phyloP scores from a whole-genome alignment of 2,888 invertebrate genomes.

The Patella ulyssiponensis region DNA sequence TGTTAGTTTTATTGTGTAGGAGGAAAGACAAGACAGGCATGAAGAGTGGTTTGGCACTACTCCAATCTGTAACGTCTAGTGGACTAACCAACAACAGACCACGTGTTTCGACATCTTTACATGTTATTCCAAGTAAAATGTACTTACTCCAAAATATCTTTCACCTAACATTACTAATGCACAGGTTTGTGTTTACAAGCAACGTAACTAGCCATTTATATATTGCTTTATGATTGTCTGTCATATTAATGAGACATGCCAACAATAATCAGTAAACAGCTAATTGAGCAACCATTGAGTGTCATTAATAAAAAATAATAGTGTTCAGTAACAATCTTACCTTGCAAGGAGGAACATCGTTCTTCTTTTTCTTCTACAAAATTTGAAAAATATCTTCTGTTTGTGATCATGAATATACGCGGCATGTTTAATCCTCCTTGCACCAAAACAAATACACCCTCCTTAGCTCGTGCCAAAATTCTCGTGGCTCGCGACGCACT shows the following conservation, averaged over 20 bases:
- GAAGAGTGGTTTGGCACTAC: constrained; percentile 5
- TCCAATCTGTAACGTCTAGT: neutral
- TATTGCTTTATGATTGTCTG: too few relatives aligned
- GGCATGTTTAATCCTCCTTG: constrained; percentile 74
- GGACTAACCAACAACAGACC: neutral
- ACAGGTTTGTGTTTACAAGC: too few relatives aligned
- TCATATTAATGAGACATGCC: too few relatives aligned
- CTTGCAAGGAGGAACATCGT: constrained; percentile 18
- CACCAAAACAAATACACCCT: constrained; percentile 11
- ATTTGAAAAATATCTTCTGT: constrained; percentile 74
- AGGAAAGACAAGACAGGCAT: neutral
- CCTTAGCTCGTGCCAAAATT: constrained; percentile 9
- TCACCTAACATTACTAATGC: too few relatives aligned
- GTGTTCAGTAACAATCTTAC: constrained; percentile 15
- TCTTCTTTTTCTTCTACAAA: constrained; percentile 15
- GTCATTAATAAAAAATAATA: constrained; percentile 1
- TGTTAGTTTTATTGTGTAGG: neutral
- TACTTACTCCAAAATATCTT: too few relatives aligned
- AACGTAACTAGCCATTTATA: too few relatives aligned
- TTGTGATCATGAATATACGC: constrained; percentile 79
- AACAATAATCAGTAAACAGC: too few relatives aligned
- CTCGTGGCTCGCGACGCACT: neutral
- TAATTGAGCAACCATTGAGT: too few relatives aligned
- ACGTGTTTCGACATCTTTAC: neutral
- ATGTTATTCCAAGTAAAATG: too few relatives aligned